These are phyloP conservation scores for Thrips palmi DNA, from an alignment of 1,140 invertebrate species.

Conservation along the genomic window DNA sequence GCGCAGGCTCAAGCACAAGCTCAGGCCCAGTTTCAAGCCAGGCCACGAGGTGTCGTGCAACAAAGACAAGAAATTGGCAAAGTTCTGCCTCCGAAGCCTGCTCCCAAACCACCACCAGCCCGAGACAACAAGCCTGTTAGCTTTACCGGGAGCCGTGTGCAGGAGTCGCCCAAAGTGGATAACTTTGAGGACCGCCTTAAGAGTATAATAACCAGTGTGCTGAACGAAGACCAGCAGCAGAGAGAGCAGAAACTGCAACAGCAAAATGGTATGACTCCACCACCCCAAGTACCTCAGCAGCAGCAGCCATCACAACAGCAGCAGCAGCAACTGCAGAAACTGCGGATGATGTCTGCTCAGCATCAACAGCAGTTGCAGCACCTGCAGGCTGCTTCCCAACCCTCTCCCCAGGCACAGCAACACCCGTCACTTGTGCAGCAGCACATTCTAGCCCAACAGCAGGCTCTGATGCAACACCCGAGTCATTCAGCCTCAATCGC, in stretches of 20 bases:
- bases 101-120: slow-evolving; percentile 1
- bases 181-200: slow-evolving; percentile 85
- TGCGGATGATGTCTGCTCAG: no score
- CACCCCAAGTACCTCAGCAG: slow-evolving; percentile 16
- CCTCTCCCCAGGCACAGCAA: neutral
- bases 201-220: slow-evolving; percentile 74
- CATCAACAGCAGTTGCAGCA: slow-evolving; percentile 18
- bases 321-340: slow-evolving; percentile 19
- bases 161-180: slow-evolving; percentile 62
- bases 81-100: neutral
- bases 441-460: no score
- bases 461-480: no score
- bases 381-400: slow-evolving; percentile 13
- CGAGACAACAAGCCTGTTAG: neutral
- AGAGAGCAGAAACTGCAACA: slow-evolving; percentile 26
- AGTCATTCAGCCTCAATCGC: no score
- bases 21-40: no score
- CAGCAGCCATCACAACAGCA: slow-evolving; percentile 18
- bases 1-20: no score
- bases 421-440: no score
- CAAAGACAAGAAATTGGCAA: no score
- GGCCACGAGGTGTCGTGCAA: no score
- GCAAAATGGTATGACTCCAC: no score
- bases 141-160: slow-evolving; percentile 24
- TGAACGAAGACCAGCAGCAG: slow-evolving; percentile 64